Base-by-base conservation (phyloP, 1,140 invertebrate species). In the Euura saliciscinereae region DNA sequence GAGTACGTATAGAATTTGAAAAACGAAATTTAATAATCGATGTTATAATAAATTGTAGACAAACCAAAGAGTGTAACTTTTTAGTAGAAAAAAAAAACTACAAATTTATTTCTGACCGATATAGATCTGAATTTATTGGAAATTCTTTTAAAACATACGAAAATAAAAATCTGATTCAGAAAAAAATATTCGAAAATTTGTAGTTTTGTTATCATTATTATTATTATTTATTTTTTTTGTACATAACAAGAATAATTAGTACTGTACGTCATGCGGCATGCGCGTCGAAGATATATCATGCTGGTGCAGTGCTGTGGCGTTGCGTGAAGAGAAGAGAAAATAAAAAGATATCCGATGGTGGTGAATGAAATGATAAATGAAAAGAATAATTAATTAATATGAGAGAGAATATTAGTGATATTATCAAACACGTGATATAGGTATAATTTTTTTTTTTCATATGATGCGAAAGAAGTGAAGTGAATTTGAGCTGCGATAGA, bases 401-500 rank as follows among this genome's bases (percentile, higher is more conserved):
- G 28, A 28, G 28, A 28, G 28, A 28, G 28, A 28, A 28, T 28
- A 28, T 28, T 28, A 28, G 28, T 28, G 28, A 59, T 59, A 59
- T 8, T 59, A 59, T 3, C 13, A 6, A 59, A 59, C 3, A 59
- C 51, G 51, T 59, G 51, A 59, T n/a, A 28, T 28, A 59, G 51
- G 13, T 11, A 51, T 1, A 28, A 28, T 28, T 28, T 28, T 28
- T 28, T 28, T 28, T 28, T 28, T 28, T 28, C 28, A 28, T 28
- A 28, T 28, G 28, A 28, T 28, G 28, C 10, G 51, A 59, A 8
- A n/a, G 13, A 59, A 59, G 51, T 59, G 51, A 59, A 6, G 51
- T 59, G 51, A 59, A 44, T 28, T 44, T 45, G 74, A 78, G 75
- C 74, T 79, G 78, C 78, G 74, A 76, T 72, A 79, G 72, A 79